Evolutionary conservation across 2,113 vertebrate species (phyloP).

Genomic region (Cyanistes caeruleus): DNA sequence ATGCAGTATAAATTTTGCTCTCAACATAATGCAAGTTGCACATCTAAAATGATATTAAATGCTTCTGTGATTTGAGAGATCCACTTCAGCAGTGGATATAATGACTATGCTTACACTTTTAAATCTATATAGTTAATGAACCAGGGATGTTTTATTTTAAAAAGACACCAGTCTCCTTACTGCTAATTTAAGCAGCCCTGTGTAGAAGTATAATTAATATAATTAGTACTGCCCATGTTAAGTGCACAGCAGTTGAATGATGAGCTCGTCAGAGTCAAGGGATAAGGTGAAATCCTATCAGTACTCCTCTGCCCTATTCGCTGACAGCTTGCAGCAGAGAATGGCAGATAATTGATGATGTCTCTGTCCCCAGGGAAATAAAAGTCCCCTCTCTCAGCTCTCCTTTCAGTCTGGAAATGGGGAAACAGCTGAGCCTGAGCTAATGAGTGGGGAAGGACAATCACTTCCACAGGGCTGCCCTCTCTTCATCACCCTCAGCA

Average conservation of each 20-base stretch:
- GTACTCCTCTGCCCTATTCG: neutral
- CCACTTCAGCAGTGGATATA: neutral
- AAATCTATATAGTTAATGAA: neutral
- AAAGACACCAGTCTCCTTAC: neutral
- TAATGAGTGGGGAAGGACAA: constrained; percentile 53
- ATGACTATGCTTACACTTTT: neutral
- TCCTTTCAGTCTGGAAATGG: constrained; percentile 36
- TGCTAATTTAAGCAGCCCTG: neutral
- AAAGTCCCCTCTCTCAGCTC: constrained; percentile 31
- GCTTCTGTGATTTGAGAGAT: neutral
- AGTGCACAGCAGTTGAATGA: constrained; percentile 34
- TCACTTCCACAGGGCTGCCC: neutral
- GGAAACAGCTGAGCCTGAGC: constrained; percentile 54
- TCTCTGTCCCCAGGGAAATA: constrained; percentile 56
- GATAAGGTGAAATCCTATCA: constrained; percentile 58
- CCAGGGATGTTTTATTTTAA: neutral
- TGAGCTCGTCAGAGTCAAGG: constrained; percentile 25
- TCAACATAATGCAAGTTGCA: neutral
- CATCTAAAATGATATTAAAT: neutral
- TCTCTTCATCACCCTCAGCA: neutral
- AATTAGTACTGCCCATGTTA: constrained; percentile 27
- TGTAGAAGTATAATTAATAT: constrained; percentile 16
- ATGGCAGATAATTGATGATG: constrained; percentile 49
- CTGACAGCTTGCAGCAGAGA: constrained; percentile 23
- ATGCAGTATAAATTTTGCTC: neutral